Evolutionary conservation across 2,888 invertebrate species (phyloP), one percentile per base, ranked within the genome.

Genomic region (Papilio protenor): DNA sequence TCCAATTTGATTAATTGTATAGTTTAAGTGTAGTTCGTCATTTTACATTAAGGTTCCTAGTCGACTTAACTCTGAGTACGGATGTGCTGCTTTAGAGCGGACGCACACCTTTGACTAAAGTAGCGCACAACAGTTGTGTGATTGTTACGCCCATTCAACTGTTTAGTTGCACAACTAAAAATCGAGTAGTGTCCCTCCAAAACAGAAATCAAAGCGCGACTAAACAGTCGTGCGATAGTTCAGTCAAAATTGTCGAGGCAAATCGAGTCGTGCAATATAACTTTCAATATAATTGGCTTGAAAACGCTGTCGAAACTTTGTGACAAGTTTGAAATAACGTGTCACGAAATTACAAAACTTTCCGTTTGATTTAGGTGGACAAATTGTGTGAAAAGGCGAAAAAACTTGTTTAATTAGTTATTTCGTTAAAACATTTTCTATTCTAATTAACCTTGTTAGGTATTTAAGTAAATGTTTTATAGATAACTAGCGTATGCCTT

Each of bases 321-420:
- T 77, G 77, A 77, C 77, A 73, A 77, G 73, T 77, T 77, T 64
- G 45, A 66, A 77, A 77, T 77, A 73, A 69, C 66, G 57, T 73
- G 77, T 73, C 77, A 69, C 27, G 64, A 76, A 73, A 77, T 33
- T 45, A 73, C 40, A n/a, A 73, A 64, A 40, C 27, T 64, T 74
- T 61, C n/a, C 27, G 6, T 73, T 45, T 45, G 45, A 45, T 64
- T 64, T 64, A 40, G 40, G 45, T 21, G 45, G 4, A 45, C 2
- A 69, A 45, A 69, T 45, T 69, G 66, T 69, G 21, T 18, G 3
- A 69, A 45, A 66, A 45, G 3, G 21, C 11, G 21, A n/a, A n/a
- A 66, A 45, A 21, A 61, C 61, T 45, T n/a, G 11, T 66, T 45
- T 40, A 66, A 66, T 45, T 66, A 27, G 66, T 45, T 40, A n/a